Percentiles rank a stretch among this genome's conserved stretches.
Conservation (phyloP, 2,113 vertebrate genomes). For the Crotalus horridus region DNA sequence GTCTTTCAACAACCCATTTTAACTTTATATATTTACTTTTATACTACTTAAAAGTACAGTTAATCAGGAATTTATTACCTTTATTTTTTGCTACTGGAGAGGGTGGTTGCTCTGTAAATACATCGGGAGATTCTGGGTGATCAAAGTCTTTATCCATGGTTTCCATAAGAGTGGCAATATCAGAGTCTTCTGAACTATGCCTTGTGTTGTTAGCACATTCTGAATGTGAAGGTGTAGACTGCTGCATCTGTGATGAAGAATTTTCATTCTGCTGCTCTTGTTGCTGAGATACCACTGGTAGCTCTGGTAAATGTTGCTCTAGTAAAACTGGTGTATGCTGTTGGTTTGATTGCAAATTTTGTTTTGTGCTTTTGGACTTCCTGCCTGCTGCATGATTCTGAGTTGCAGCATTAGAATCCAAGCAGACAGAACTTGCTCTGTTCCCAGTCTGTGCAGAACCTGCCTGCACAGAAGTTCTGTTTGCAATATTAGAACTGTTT, state of each 20-base stretch:
- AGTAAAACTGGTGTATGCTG: conserved; percentile 60
- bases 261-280: conserved; percentile 69
- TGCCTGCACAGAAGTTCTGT: conserved; percentile 77
- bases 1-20: not conserved
- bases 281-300: conserved; percentile 66
- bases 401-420: conserved; percentile 65
- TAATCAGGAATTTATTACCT: conserved; percentile 71
- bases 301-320: conserved; percentile 71
- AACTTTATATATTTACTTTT: conserved; percentile 17
- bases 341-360: conserved; percentile 65
- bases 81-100: conserved; percentile 83
- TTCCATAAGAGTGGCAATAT: conserved; percentile 87
- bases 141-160: conserved; percentile 97
- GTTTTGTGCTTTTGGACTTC: conserved; percentile 72
- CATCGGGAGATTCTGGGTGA: conserved; percentile 80
- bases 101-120: conserved; percentile 82
- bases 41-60: not conserved
- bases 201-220: conserved; percentile 67
- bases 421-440: conserved; percentile 64
- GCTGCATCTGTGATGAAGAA: conserved; percentile 53
- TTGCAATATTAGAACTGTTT: conserved; percentile 63
- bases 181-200: conserved; percentile 83
- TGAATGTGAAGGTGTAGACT: conserved; percentile 43
- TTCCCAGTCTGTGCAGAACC: conserved; percentile 64
- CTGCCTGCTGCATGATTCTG: conserved; percentile 74